Base-by-base conservation (phyloP, 2,888 invertebrate genomes). In the Eupithecia tripunctaria region DNA sequence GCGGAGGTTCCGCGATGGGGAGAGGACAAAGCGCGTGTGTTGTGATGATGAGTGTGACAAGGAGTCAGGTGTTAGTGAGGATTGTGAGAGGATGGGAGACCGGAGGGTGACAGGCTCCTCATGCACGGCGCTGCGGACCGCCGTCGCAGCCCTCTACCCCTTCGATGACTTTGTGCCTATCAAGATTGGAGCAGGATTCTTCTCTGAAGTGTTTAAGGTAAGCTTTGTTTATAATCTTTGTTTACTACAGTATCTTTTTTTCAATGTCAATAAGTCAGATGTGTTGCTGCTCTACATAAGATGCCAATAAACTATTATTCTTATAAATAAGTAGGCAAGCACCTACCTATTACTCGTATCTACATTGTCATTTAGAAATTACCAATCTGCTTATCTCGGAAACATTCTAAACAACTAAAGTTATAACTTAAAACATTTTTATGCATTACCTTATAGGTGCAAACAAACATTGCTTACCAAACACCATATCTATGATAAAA, bases 141-240 rank as follows among this genome's bases (percentile, higher is more conserved):
- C 99, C 66, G 98, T 99, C 71, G 97, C 98, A 67, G 97, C 98
- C 62, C 95, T 99, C 70, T 98, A 98, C 88, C 96, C 98, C 63
- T 96, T 98, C 81, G 99, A 99, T 93, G 99, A 99, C 95, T 99
- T 99, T 92, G 95, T 96, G 81, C 96, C 97, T 89, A 98, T 98
- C 92, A 98, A 98, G 93, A 98, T 99, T 85, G 99, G 99, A 66
- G 95, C 97, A 68, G 99, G 99, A 78, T 99, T 99, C 95, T 99
- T 99, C 95, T 99, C 99, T 6, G 98, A 99, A 95, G 99, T 99
- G 77, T 99, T 97, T 94, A 99, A 99, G 97, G 99, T 99, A 95
- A 95, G 96, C 91, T 56, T 68, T 70, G 12, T 68, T 77, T 36
- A 38, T 36, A 7, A 27, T 18, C 6, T 18, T 36, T 63, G 63